Percentiles rank a stretch among this genome's conserved stretches.
Evolutionary conservation across 2,113 vertebrate genomes (phyloP).

Genomic region (Myodes glareolus): DNA sequence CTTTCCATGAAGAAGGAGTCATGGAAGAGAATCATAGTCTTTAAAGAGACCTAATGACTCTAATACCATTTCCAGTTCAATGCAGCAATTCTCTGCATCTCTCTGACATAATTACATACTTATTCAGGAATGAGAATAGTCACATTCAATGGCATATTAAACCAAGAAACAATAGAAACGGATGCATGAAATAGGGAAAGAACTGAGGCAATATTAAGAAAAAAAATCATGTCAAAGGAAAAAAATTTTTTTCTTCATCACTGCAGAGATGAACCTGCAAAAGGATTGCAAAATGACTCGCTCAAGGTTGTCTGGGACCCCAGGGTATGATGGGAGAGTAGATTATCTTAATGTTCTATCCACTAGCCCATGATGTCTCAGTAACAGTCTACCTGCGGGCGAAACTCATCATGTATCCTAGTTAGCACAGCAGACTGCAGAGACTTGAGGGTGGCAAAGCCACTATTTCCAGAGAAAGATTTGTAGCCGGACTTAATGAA

Average conservation of each 20-base stretch:
- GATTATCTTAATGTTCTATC: constrained; percentile 24
- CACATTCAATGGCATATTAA: not conserved
- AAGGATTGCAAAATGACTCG: not conserved
- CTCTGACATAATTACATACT: not conserved
- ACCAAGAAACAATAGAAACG: constrained; percentile 24
- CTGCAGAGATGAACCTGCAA: not conserved
- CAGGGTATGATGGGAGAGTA: not conserved
- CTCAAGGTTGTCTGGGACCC: constrained; percentile 43
- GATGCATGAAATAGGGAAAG: not conserved
- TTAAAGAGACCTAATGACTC: not conserved
- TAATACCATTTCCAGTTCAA: constrained; percentile 8
- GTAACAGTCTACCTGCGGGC: constrained; percentile 43
- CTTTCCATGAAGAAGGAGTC: constrained; percentile 4
- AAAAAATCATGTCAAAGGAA: not conserved
- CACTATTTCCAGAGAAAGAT: constrained; percentile 53
- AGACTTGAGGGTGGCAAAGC: constrained; percentile 25
- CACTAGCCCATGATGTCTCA: not conserved
- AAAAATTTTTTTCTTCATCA: not conserved
- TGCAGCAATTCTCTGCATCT: constrained; percentile 5
- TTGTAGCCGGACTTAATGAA: constrained; percentile 64
- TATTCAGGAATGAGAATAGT: not conserved
- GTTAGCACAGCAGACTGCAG: not conserved
- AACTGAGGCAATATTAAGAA: not conserved
- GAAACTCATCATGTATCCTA: not conserved
- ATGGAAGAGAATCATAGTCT: constrained; percentile 6